Conservation (phyloP, 2,797 vertebrate species). For the Falco cherrug region DNA sequence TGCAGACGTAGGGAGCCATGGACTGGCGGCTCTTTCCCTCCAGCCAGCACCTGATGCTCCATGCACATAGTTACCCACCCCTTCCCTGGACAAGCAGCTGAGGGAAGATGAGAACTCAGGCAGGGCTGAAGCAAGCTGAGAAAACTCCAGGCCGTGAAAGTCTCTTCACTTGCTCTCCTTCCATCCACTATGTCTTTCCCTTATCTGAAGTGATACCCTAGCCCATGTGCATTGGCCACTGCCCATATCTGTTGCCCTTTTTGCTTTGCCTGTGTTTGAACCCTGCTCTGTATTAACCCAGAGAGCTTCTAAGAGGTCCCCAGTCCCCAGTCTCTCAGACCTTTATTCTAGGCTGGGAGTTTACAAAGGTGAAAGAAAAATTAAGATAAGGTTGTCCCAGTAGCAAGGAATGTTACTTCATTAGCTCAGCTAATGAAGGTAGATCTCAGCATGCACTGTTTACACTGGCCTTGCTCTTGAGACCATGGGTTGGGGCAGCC, state of each 20-base stretch:
- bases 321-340: not conserved
- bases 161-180: not conserved
- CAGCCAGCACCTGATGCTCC: not conserved
- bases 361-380: slow-evolving; percentile 13
- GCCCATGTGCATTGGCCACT: not conserved
- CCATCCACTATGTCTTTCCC: not conserved
- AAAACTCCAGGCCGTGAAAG: not conserved
- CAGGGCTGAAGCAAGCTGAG: not conserved
- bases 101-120: not conserved
- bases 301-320: not conserved
- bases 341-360: not conserved
- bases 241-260: not conserved
- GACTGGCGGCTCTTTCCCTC: not conserved
- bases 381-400: not conserved
- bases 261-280: not conserved
- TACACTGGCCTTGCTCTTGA: not conserved
- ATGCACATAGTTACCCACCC: not conserved
- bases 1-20: not conserved
- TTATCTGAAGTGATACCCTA: not conserved
- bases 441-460: not conserved
- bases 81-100: not conserved
- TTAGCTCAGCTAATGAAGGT: not conserved
- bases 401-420: slow-evolving; percentile 4
- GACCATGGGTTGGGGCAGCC: not conserved
- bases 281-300: not conserved